These are phyloP conservation scores for Heterodera carotae DNA, from an alignment of 1,140 invertebrate genomes.

Conservation along the genomic window DNA sequence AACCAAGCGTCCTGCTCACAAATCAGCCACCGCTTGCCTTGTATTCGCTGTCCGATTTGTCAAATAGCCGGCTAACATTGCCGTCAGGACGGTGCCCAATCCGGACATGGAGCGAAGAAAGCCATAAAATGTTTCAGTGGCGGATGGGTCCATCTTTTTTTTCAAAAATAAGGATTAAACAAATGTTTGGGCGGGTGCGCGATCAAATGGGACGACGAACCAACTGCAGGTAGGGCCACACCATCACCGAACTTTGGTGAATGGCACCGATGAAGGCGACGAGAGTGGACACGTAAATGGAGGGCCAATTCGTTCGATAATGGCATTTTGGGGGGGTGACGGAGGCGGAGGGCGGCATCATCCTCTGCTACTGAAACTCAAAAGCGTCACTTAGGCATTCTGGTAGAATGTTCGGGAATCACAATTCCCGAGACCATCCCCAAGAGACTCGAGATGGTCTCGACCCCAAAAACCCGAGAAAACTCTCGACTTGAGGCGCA, in stretches of 20 bases:
- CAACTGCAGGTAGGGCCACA: constrained; percentile 52
- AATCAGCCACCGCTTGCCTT: background rate
- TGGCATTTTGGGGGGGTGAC: background rate
- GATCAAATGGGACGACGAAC: background rate
- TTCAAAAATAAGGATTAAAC: too few relatives aligned
- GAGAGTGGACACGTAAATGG: constrained; percentile 53
- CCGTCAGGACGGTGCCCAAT: constrained; percentile 46
- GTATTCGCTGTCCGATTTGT: constrained; percentile 17
- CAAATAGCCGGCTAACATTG: constrained; percentile 46
- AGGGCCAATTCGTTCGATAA: constrained; percentile 39
- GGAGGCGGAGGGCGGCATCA: background rate
- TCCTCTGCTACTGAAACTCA: too few relatives aligned
- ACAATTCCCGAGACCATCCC: too few relatives aligned
- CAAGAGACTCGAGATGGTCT: too few relatives aligned
- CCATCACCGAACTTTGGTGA: constrained; percentile 40
- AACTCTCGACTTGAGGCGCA: too few relatives aligned
- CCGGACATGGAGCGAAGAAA: constrained; percentile 50
- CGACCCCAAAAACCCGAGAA: too few relatives aligned
- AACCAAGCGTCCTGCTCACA: background rate
- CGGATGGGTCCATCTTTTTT: constrained; percentile 41
- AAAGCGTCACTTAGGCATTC: too few relatives aligned
- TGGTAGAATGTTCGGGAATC: too few relatives aligned
- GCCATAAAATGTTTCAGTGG: constrained; percentile 56
- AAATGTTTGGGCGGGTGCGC: too few relatives aligned
- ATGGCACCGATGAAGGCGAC: constrained; percentile 50